Evolutionary conservation across 2,797 vertebrate species (phyloP).

Genomic region (Sebastes iracundus): DNA sequence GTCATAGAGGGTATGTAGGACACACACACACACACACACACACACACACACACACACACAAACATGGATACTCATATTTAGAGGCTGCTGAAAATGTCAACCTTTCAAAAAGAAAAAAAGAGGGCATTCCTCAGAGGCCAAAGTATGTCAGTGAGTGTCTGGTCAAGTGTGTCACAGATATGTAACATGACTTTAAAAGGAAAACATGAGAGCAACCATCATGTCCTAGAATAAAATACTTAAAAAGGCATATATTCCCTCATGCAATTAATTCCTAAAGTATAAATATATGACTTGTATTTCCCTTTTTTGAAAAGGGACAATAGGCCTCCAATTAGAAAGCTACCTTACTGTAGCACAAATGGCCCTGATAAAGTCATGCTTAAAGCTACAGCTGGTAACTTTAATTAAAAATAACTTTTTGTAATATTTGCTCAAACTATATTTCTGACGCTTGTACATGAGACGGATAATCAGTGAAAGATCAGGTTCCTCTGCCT

Average conservation of each 20-base stretch:
- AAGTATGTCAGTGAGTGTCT: slow-evolving; percentile 16
- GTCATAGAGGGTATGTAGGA: slow-evolving; percentile 70
- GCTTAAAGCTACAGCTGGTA: neutral
- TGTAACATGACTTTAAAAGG: slow-evolving; percentile 35
- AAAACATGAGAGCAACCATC: neutral
- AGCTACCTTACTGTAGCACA: neutral
- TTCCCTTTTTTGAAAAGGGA: neutral
- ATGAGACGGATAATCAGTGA: no score
- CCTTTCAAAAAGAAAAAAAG: slow-evolving; percentile 49
- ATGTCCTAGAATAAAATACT: neutral
- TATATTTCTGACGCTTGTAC: no score
- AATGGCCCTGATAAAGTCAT: neutral
- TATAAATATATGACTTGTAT: neutral
- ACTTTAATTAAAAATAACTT: no score
- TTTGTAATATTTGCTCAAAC: no score
- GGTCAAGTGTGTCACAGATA: neutral
- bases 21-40: slow-evolving; percentile 17
- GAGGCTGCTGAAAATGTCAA: slow-evolving; percentile 61
- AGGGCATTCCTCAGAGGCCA: slow-evolving; percentile 49
- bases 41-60: slow-evolving; percentile 21
- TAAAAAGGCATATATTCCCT: neutral
- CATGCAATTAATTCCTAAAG: neutral
- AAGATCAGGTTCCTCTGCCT: no score
- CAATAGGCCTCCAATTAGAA: neutral
- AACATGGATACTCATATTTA: slow-evolving; percentile 57